Evolutionary conservation across 2,888 invertebrate species (phyloP).

Genomic region (Gisinianus flammeolus): DNA sequence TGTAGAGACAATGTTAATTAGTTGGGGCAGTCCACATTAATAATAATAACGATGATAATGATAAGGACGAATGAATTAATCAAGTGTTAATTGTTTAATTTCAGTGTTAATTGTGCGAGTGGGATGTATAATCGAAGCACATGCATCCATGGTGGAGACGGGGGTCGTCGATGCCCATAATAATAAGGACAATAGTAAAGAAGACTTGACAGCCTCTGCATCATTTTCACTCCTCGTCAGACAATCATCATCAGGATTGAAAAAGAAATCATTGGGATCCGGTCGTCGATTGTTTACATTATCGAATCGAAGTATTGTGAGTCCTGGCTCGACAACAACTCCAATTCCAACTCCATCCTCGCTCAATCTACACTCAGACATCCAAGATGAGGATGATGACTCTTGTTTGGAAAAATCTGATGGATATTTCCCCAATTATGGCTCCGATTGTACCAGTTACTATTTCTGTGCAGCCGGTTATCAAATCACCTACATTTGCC

Average conservation of each 20-base stretch:
- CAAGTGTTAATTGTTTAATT: constrained; percentile 17
- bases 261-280: constrained; percentile 9
- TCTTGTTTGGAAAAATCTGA: constrained; percentile 52
- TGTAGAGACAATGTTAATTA: no score
- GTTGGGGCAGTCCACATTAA: no score
- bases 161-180: not conserved
- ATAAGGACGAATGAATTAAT: not conserved
- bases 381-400: constrained; percentile 46
- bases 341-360: not conserved
- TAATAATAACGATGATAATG: not conserved
- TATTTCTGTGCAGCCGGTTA: constrained; percentile 58
- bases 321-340: not conserved
- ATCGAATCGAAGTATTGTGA: constrained; percentile 13
- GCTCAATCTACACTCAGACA: not conserved
- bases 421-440: constrained; percentile 57
- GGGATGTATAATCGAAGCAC: constrained; percentile 57
- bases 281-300: not conserved
- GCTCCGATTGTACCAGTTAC: constrained; percentile 56
- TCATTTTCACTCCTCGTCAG: constrained; percentile 9
- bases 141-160: constrained; percentile 40
- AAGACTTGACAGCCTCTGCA: not conserved
- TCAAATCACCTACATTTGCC: constrained; percentile 58
- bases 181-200: constrained; percentile 24
- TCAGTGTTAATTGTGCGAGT: constrained; percentile 57
- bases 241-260: constrained; percentile 26